Evolutionary conservation across 2,797 vertebrate genomes (phyloP).

Genomic region (Falco novaeseelandiae): DNA sequence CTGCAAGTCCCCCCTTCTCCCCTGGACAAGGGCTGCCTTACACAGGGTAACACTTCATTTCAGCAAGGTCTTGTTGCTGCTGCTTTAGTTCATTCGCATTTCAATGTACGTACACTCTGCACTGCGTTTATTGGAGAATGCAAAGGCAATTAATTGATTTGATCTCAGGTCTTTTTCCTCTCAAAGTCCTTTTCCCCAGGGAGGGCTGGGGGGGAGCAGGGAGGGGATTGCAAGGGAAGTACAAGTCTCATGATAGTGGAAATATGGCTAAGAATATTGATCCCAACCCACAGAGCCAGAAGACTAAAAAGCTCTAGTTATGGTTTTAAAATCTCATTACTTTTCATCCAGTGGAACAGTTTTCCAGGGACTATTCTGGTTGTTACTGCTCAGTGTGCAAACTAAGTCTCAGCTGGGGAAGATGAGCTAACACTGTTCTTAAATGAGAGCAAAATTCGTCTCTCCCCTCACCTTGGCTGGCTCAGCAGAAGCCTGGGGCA

Average conservation of each 20-base stretch:
- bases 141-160: conserved; percentile 54
- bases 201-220: background rate
- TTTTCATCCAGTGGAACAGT: background rate
- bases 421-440: background rate
- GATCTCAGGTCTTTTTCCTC: conserved; percentile 32
- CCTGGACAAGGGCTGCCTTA: background rate
- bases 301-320: background rate
- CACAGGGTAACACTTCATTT: accelerated
- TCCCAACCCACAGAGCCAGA: background rate
- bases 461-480: accelerated
- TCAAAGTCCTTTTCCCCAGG: background rate
- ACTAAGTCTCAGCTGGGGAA: background rate
- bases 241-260: background rate
- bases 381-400: background rate
- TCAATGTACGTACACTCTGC: accelerated
- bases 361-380: background rate
- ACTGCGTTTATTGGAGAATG: background rate
- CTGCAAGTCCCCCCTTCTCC: background rate
- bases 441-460: background rate
- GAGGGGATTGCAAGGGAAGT: background rate
- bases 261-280: background rate
- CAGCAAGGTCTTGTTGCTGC: background rate
- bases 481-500: background rate
- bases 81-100: background rate
- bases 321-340: background rate